A percentile compares a stretch with the other conserved stretches of the same genome.
Evolutionary conservation across 2,113 vertebrate species (phyloP).

Genomic region (Triplophysa tibetana): DNA sequence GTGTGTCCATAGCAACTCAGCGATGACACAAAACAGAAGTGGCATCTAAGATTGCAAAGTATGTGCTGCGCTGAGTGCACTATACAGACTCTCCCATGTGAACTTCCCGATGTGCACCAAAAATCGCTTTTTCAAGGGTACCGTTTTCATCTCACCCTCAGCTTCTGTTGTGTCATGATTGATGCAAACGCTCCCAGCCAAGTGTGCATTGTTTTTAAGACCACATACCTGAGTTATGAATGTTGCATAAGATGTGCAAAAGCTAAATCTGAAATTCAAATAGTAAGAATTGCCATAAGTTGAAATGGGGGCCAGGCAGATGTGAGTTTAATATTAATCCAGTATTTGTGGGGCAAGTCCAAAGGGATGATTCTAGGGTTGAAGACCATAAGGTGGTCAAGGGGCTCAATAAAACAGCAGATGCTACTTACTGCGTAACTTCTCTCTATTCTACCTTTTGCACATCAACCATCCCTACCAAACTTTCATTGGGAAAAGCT

Average conservation of each 20-base stretch:
- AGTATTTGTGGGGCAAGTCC: constrained; percentile 31
- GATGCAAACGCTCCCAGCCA: constrained; percentile 60
- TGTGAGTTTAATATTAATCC: constrained; percentile 59
- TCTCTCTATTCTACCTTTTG: not conserved
- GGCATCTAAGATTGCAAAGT: constrained; percentile 2
- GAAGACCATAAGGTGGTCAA: constrained; percentile 9
- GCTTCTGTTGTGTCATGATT: constrained; percentile 61
- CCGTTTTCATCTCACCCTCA: constrained; percentile 58
- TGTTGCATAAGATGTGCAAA: constrained; percentile 65
- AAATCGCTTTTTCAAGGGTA: constrained; percentile 57
- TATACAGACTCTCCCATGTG: constrained; percentile 32
- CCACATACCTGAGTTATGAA: constrained; percentile 72
- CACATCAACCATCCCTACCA: not conserved
- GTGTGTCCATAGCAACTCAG: not conserved
- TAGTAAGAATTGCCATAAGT: constrained; percentile 52
- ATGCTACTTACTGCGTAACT: not conserved
- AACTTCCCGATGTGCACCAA: constrained; percentile 48
- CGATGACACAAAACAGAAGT: constrained; percentile 18
- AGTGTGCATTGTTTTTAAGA: constrained; percentile 68
- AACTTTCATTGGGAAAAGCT: constrained; percentile 42
- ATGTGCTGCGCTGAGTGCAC: constrained; percentile 14
- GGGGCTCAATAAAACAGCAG: not conserved
- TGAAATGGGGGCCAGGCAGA: constrained; percentile 41
- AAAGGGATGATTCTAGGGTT: constrained; percentile 24
- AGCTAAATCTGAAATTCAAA: constrained; percentile 60